Percentiles rank a stretch among this genome's conserved stretches.
These are phyloP conservation scores for Calycopis cecrops DNA, from an alignment of 1,140 invertebrate species.

Conservation along the genomic window DNA sequence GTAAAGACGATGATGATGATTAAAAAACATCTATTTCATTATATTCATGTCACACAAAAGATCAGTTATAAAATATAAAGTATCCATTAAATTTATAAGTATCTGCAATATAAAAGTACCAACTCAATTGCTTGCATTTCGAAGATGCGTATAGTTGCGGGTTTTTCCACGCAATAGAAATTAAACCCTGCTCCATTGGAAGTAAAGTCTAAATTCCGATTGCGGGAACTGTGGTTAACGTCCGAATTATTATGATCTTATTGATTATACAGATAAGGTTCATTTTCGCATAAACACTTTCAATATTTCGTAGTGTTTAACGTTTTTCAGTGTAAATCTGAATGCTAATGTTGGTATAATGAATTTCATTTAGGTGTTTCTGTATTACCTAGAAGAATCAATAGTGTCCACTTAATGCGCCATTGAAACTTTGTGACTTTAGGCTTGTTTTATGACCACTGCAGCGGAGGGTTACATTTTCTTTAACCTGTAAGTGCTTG, in stretches of 20 bases:
- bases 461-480: no score
- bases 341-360: constrained; percentile 1
- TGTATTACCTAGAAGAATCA: background rate
- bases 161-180: constrained; percentile 33
- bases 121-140: constrained; percentile 54
- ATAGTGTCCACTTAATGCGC: background rate
- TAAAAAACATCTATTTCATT: no score
- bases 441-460: no score
- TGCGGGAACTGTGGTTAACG: constrained; percentile 21
- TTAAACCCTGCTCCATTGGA: constrained; percentile 35
- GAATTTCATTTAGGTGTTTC: background rate
- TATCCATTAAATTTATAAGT: constrained; percentile 32
- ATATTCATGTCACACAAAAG: no score
- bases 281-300: no score
- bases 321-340: constrained; percentile 10
- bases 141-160: constrained; percentile 53
- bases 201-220: constrained; percentile 37
- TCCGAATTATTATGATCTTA: constrained; percentile 30
- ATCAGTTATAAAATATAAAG: background rate
- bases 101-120: constrained; percentile 47
- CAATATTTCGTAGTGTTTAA: no score
- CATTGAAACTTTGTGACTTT: background rate
- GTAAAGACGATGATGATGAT: no score
- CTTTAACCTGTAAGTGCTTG: no score
- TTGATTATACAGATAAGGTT: constrained; percentile 27